phyloP scores from a whole-genome alignment of 2,113 vertebrate species.

The Eira barbara region DNA sequence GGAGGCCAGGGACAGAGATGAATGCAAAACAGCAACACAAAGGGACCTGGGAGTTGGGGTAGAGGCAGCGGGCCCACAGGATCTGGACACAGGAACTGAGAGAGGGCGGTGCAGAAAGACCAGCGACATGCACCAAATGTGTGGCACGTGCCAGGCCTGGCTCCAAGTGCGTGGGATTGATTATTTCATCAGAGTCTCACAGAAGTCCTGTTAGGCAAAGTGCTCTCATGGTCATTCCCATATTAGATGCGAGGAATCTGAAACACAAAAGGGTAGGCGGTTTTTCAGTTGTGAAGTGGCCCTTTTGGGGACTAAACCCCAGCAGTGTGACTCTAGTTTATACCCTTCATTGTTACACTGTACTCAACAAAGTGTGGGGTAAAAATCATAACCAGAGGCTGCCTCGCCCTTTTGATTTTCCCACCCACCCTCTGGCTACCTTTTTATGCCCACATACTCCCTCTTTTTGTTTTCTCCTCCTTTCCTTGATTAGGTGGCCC shows the following conservation, averaged over 20 bases:
- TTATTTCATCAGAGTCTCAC: background rate
- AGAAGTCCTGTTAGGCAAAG: background rate
- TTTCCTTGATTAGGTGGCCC: background rate
- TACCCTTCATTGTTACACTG: background rate
- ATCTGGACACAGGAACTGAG: background rate
- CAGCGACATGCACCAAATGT: background rate
- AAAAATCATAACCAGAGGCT: background rate
- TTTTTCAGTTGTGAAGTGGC: background rate
- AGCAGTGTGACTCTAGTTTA: background rate
- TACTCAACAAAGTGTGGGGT: background rate
- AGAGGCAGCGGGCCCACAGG: background rate
- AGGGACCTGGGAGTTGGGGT: background rate
- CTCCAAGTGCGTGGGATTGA: background rate
- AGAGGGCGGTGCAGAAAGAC: background rate
- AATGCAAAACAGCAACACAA: background rate
- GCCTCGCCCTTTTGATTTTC: background rate
- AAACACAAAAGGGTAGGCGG: background rate
- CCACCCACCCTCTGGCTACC: rapidly evolving
- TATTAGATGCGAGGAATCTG: background rate
- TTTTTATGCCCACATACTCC: background rate
- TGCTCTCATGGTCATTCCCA: rapidly evolving
- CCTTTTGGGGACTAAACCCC: background rate
- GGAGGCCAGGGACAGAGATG: background rate
- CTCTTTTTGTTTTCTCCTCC: background rate
- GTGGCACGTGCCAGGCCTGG: rapidly evolving